Evolutionary conservation across 2,797 vertebrate genomes (phyloP).

Genomic region (Choloepus didactylus): DNA sequence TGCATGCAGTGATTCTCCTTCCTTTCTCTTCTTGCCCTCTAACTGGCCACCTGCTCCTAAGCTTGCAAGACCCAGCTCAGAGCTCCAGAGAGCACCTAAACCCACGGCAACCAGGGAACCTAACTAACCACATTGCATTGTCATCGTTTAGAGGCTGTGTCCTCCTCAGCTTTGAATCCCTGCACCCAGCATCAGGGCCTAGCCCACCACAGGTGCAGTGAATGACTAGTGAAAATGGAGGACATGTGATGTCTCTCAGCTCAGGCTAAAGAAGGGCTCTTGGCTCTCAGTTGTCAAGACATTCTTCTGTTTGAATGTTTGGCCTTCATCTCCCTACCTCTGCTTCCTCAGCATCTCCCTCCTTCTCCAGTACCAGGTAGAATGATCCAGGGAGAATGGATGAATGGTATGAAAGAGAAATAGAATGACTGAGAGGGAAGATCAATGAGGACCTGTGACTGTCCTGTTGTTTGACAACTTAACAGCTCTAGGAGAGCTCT

Average conservation of each 20-base stretch:
- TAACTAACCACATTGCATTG: not conserved
- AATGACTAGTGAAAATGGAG: not conserved
- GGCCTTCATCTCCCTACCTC: not conserved
- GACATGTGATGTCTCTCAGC: not conserved
- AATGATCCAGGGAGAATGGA: not conserved
- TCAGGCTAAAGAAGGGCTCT: not conserved
- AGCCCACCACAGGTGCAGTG: not conserved
- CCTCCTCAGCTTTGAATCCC: not conserved
- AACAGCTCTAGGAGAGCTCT: not conserved
- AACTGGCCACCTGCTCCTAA: not conserved
- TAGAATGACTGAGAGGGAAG: not conserved
- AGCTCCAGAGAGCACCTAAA: not conserved
- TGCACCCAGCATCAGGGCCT: not conserved
- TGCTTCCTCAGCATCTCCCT: not conserved
- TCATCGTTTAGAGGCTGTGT: not conserved
- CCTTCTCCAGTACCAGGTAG: not conserved
- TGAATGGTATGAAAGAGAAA: not conserved
- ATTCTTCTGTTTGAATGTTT: not conserved
- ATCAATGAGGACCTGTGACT: not conserved
- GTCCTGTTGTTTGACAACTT: not conserved
- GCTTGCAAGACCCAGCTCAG: not conserved
- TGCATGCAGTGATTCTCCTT: not conserved
- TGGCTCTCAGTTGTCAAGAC: not conserved
- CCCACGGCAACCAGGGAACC: not conserved
- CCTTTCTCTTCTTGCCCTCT: not conserved